Evolutionary conservation across 1,140 invertebrate genomes (phyloP).

Genomic region (Penaeus vannamei): DNA sequence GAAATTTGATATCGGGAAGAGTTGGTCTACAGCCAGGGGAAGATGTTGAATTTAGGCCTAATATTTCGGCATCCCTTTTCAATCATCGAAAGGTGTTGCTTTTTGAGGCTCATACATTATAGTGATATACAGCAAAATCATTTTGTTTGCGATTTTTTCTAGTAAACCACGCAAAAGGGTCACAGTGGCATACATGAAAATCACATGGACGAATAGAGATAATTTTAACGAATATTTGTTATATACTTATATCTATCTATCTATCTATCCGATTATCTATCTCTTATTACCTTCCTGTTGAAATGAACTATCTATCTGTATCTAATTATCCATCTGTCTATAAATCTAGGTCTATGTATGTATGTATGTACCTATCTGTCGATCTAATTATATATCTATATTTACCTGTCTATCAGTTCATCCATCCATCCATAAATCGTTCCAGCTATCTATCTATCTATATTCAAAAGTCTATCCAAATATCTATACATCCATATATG

Average conservation of each 20-base stretch:
- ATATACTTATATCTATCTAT: not conserved
- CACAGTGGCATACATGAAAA: too few relatives aligned
- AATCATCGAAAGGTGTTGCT: too few relatives aligned
- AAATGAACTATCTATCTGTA: not conserved
- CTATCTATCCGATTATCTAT: not conserved
- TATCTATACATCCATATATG: slow-evolving; percentile 3
- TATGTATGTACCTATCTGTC: not conserved
- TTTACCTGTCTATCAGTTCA: not conserved
- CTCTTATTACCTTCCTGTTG: not conserved
- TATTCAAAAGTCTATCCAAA: not conserved
- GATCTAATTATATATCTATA: not conserved
- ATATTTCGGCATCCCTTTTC: too few relatives aligned
- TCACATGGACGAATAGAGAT: too few relatives aligned
- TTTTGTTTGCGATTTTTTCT: too few relatives aligned
- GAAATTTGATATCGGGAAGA: too few relatives aligned
- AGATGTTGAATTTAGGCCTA: too few relatives aligned
- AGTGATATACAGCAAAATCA: too few relatives aligned
- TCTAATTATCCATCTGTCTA: not conserved
- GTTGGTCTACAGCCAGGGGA: too few relatives aligned
- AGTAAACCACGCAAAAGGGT: too few relatives aligned
- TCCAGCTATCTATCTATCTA: not conserved
- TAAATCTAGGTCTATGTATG: not conserved
- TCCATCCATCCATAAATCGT: not conserved
- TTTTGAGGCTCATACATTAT: too few relatives aligned
- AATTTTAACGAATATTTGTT: not conserved